A percentile compares a stretch with the other conserved stretches of the same genome.
Conservation (phyloP, 2,113 vertebrate genomes). For the Platichthys stellatus region DNA sequence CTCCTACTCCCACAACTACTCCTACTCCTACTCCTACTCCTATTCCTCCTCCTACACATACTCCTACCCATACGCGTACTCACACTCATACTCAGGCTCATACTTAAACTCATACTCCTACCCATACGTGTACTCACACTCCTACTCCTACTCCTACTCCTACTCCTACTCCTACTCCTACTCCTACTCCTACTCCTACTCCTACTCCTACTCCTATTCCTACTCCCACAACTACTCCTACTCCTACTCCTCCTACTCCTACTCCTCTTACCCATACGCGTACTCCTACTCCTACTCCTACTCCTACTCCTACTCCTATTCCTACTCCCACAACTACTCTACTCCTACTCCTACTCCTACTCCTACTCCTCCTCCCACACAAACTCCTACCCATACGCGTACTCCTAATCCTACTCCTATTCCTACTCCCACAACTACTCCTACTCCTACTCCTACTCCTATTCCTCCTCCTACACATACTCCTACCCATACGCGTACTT, state of each 20-base stretch:
- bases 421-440: too few species aligned
- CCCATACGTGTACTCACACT: too few species aligned
- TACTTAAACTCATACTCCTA: not conserved
- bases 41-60: not conserved
- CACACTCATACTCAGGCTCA: too few species aligned
- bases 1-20: too few species aligned
- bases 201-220: not conserved
- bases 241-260: not conserved
- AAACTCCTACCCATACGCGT: accelerated
- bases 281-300: not conserved
- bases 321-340: not conserved
- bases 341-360: not conserved
- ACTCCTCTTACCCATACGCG: not conserved
- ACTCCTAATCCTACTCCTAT: too few species aligned
- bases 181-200: too few species aligned
- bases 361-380: not conserved
- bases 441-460: too few species aligned
- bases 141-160: too few species aligned
- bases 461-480: too few species aligned
- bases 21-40: not conserved
- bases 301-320: too few species aligned
- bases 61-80: too few species aligned
- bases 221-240: not conserved
- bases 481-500: too few species aligned
- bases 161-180: not conserved